Base-by-base conservation (phyloP, 2,888 invertebrate species). In the Atherix ibis region DNA sequence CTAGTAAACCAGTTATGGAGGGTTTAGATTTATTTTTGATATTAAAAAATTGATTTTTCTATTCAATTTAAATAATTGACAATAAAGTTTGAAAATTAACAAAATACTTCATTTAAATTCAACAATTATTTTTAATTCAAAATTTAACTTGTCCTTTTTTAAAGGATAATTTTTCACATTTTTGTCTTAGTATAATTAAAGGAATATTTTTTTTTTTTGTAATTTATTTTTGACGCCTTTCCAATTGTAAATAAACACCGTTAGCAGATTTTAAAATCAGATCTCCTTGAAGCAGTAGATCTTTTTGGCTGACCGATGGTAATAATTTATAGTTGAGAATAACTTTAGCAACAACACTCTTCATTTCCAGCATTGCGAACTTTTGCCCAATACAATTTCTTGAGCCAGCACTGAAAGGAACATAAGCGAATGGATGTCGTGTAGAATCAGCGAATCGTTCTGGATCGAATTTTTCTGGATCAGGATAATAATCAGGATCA, bases 251-350 rank as follows among this genome's bases (percentile, higher is more conserved):
- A 22, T 18, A 28, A 28, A 36, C 31, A 3, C 36, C 36, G 16
- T 27, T 13, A 3, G 27, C 15, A 3, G 36, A 32, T 19, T 36
- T 36, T n/a, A 36, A 13, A n/a, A 36, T 18, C 9, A 36, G 10
- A 32, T 36, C 36, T 3, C 32, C 36, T 16, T 36, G 36, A 64
- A 46, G 64, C 5, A 9, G 24, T 6, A 25, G 31, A 8, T 6
- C 9, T 15, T 22, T 34, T 26, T 26, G 25, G 8, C 18, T 15
- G n/a, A n/a, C 13, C 3, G 35, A 24, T 13, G 35, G 35, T 5
- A 31, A 22, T 12, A 35, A 16, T 18, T 35, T 26, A 16, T 31
- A 35, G 26, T 31, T 12, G 26, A 35, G 26, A 3, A 35, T 2
- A 3, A 35, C 4, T 26, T 35, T 35, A 2, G 35, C 16, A 6